These are phyloP conservation scores for Epirrhoe tristata DNA, from an alignment of 2,888 invertebrate species.

Conservation along the genomic window DNA sequence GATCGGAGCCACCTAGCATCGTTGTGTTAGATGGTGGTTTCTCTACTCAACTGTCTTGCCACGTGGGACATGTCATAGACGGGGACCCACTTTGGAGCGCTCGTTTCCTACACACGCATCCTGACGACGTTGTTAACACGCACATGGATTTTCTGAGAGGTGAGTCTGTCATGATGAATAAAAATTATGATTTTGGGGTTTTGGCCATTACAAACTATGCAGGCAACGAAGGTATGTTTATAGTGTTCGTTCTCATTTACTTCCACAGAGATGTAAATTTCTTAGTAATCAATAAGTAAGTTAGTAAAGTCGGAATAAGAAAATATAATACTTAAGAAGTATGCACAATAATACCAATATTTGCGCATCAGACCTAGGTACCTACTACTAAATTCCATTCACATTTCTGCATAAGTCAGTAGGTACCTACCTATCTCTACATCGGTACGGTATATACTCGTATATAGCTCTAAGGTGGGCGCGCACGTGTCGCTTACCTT, in stretches of 20 bases:
- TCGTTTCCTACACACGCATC: slow-evolving; percentile 91
- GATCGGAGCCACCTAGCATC: slow-evolving; percentile 68
- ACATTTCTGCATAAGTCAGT: neutral
- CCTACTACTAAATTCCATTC: neutral
- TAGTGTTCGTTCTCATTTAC: neutral
- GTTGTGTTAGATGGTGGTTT: slow-evolving; percentile 90
- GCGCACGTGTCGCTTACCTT: slow-evolving; percentile 12
- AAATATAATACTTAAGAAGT: too few species aligned
- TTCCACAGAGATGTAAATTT: too few species aligned
- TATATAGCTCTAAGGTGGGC: slow-evolving; percentile 12
- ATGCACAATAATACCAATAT: neutral
- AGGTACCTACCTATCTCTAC: neutral
- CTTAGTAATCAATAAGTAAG: too few species aligned
- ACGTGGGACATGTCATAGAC: slow-evolving; percentile 91
- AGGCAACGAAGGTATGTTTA: too few species aligned
- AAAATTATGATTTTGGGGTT: neutral
- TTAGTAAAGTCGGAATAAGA: too few species aligned
- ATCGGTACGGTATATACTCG: neutral
- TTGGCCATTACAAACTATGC: too few species aligned
- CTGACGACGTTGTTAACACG: slow-evolving; percentile 91
- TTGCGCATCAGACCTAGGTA: neutral
- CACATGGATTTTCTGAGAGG: slow-evolving; percentile 93
- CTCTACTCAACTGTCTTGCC: slow-evolving; percentile 91
- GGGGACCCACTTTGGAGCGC: slow-evolving; percentile 96
- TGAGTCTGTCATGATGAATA: slow-evolving; percentile 51